Evolutionary conservation across 2,888 invertebrate species (phyloP), one percentile per base, ranked within the genome.

Genomic region (Drosophila pseudotalamancana): DNA sequence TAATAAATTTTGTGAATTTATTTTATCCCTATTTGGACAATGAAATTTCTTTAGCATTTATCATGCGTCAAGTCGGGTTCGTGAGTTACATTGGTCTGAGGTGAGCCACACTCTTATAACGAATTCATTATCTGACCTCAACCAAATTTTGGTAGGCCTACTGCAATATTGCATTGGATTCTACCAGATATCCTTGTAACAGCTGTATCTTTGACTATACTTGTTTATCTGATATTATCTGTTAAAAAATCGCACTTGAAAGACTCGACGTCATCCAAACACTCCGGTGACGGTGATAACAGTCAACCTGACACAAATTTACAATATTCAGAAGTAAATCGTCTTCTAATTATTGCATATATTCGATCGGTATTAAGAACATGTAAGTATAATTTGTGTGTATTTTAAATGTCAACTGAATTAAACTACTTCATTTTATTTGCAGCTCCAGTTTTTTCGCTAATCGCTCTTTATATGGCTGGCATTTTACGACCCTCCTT

Each of bases 401-500:
- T n/a, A 8, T 25, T 12, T 29, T 1, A 12, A 2, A 11, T 11
- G 4, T 29, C 4, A 2, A 14, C 4, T 6, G n/a, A 6, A 32
- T 8, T 11, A 11, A 29, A 9, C 18, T 9, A 9, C 6, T n/a
- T 12, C 2, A 12, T 16, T 4, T 18, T n/a, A 11, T 14, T 14
- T 35, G 4, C 34, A 82, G 82, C 87, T 32, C 82, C 85, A 0
- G 43, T 82, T 9, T 80, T 80, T 50, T 48, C 77, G 0, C 25
- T 82, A 1, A 49, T 77, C 8, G 34, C 67, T 4, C 40, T 82
- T 0, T 80, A 51, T 29, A 43, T 84, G 39, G 77, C 87, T 23
- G 78, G 77, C 0, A 94, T 95, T 56, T 92, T 97, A 87, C 93
- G 95, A 31, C 98, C 98, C 0, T 97, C 97, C 35, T 91, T 96